Evolutionary conservation across 2,113 vertebrate genomes (phyloP).

Genomic region (Gracilinanus agilis): DNA sequence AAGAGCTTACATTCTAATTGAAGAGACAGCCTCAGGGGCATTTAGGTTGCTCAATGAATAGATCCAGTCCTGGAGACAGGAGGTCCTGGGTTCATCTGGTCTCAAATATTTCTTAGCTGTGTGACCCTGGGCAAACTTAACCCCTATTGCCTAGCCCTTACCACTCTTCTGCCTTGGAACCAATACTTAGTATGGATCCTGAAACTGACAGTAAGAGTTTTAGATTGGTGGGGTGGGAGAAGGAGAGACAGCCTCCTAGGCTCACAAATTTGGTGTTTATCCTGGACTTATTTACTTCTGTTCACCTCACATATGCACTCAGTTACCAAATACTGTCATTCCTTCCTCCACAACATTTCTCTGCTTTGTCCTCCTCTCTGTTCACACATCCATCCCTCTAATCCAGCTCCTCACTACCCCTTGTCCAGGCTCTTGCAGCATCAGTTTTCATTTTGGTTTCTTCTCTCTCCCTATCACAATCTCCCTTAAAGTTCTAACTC

Average conservation of each 20-base stretch:
- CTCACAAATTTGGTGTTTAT: background rate
- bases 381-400: background rate
- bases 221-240: no score
- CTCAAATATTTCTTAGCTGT: no score
- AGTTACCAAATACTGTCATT: background rate
- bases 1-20: background rate
- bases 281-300: background rate
- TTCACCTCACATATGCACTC: background rate
- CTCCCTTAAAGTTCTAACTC: background rate
- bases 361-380: background rate
- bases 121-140: no score
- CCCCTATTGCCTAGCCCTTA: no score
- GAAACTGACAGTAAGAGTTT: no score
- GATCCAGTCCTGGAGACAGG: no score
- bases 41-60: no score
- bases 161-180: no score
- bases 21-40: background rate
- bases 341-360: background rate
- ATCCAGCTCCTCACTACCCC: background rate
- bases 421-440: background rate
- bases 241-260: background rate
- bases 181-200: no score
- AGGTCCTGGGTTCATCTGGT: no score
- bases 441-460: background rate
- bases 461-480: background rate